Conservation (phyloP, 2,113 vertebrate genomes). For the Willisornis vidua region DNA sequence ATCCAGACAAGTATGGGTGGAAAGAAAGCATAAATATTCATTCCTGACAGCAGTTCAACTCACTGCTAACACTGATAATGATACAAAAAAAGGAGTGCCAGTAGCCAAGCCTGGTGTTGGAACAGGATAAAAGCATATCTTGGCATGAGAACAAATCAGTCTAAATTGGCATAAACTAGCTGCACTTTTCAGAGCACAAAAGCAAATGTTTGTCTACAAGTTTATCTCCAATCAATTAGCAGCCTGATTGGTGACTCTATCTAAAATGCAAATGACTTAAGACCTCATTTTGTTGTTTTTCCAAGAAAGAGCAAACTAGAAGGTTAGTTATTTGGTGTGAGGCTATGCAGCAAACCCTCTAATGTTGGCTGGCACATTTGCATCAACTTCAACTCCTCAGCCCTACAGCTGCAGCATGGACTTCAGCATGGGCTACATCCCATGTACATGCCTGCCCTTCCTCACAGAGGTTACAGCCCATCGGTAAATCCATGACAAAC, state of each 20-base stretch:
- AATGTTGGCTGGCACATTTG: neutral
- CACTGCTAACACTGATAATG: neutral
- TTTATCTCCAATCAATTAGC: neutral
- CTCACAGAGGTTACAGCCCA: neutral
- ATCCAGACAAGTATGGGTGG: neutral
- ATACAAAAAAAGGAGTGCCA: neutral
- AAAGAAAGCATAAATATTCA: neutral
- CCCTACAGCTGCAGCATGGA: neutral
- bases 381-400: neutral
- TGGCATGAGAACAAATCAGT: neutral
- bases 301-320: neutral
- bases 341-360: neutral
- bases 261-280: neutral
- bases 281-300: neutral
- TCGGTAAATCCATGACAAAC: neutral
- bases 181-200: neutral
- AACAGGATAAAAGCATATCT: neutral
- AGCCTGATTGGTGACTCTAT: neutral
- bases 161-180: neutral
- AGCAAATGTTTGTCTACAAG: neutral
- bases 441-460: fast-evolving
- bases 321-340: neutral
- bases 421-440: neutral
- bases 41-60: neutral
- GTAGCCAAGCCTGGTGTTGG: neutral